These are phyloP conservation scores for Lateolabrax maculatus DNA, from an alignment of 2,797 vertebrate genomes.

Conservation along the genomic window DNA sequence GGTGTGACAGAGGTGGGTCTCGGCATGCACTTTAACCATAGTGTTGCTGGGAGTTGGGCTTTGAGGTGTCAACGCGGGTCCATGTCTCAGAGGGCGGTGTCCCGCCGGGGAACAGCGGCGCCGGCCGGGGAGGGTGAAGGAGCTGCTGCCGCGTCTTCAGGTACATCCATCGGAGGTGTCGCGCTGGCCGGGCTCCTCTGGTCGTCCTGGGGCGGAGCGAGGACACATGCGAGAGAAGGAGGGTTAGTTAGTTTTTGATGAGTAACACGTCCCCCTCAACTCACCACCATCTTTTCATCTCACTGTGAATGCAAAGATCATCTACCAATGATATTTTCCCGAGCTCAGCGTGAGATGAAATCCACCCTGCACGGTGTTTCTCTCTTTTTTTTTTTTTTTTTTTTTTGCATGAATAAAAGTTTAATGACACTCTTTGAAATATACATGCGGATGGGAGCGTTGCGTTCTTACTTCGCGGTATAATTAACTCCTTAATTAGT, in stretches of 20 bases:
- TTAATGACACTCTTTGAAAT: conserved; percentile 29
- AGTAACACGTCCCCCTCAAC: not conserved
- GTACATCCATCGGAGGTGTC: conserved; percentile 73
- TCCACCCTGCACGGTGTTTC: not conserved
- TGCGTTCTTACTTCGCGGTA: conserved; percentile 6
- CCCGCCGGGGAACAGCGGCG: conserved; percentile 37
- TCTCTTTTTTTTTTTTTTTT: too few relatives aligned
- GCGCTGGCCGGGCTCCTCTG: conserved; percentile 36
- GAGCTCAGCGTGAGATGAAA: conserved; percentile 1
- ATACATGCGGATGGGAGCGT: not conserved
- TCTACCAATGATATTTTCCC: not conserved
- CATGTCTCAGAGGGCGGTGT: conserved; percentile 67
- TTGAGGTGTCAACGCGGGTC: conserved; percentile 55
- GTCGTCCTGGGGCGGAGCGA: conserved; percentile 63
- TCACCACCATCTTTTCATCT: conserved; percentile 8
- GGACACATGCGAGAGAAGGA: conserved; percentile 35
- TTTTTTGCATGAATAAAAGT: conserved; percentile 34
- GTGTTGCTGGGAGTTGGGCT: conserved; percentile 61
- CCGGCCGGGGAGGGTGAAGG: conserved; percentile 39
- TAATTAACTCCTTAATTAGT: conserved; percentile 31
- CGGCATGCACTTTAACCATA: conserved; percentile 75
- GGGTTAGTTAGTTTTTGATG: conserved; percentile 35
- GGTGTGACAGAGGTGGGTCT: conserved; percentile 62
- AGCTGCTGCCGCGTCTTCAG: conserved; percentile 61
- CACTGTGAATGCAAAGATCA: conserved; percentile 11